Base-by-base conservation (phyloP, 1,140 invertebrate species). In the Archivesica marissinica region DNA sequence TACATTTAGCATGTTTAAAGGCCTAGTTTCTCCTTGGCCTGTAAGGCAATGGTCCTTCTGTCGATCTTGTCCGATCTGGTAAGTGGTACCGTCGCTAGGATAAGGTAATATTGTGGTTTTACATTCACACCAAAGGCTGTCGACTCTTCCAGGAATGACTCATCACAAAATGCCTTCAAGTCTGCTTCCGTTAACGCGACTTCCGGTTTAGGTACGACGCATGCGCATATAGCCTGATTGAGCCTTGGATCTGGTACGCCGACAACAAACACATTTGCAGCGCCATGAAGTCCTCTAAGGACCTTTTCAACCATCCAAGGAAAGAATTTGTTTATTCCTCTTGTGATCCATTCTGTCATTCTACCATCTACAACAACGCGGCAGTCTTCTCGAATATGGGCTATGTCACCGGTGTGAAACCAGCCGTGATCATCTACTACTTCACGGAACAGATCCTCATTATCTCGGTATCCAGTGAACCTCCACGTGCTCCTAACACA, bases 361-460 rank as follows among this genome's bases (percentile, higher is more conserved):
- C 81, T 23, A 4, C 81, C 81, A 7, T 84, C 72, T 17, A 84
- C 28, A 13, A 76, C 72, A 39, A 64, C 44, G 23, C 50, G 61
- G 1, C 72, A 70, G n/a, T 84, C 81, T 4, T 30, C 6, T 35
- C 79, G 64, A 25, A 87, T 70, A 17, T 39, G 41, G 2, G 47
- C 86, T 30, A 59, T 50, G 47, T 87, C 80, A 30, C 61, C 70
- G 0, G 79, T 78, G 33, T 79, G 80, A 56, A 83, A 87, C 86
- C 86, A 87, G 7, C 75, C 80, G n/a, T 33, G 20, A 23, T 39
- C 50, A 33, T 87, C 80, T 9, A 84, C 54, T 0, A 33, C 79
- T 50, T 44, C 81, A 17, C 15, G 2, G n/a, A 59, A 74, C 74
- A 59, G 1, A 6, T 50, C 38, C 0, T 35, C 25, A 20, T 41